phyloP scores from a whole-genome alignment of 1,140 invertebrate species.

The Lethrus apterus region DNA sequence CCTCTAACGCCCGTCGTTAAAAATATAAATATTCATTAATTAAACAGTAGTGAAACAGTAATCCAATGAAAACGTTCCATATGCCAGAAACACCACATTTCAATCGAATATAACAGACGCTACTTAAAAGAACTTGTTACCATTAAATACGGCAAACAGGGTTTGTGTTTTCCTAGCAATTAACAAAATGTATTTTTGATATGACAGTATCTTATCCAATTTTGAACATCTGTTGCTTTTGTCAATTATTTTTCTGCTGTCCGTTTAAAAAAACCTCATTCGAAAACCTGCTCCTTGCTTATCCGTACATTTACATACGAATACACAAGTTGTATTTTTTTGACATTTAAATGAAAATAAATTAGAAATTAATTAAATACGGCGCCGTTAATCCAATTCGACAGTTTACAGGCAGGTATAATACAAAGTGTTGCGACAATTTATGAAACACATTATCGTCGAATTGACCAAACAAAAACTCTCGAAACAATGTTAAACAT shows the following conservation, averaged over 20 bases:
- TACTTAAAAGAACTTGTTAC: constrained; percentile 22
- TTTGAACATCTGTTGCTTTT: constrained; percentile 27
- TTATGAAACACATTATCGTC: constrained; percentile 22
- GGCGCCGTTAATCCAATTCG: too few relatives aligned
- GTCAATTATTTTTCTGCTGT: too few relatives aligned
- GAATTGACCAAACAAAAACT: constrained; percentile 16
- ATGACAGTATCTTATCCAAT: constrained; percentile 27
- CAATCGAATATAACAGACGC: constrained; percentile 24
- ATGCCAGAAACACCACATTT: constrained; percentile 23
- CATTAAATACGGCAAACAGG: constrained; percentile 15
- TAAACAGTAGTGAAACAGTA: constrained; percentile 21
- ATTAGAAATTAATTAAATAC: too few relatives aligned
- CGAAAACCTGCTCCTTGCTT: too few relatives aligned
- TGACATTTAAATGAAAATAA: too few relatives aligned
- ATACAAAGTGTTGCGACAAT: constrained; percentile 13
- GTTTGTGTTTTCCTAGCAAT: constrained; percentile 22
- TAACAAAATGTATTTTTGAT: constrained; percentile 25
- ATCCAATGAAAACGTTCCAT: constrained; percentile 23
- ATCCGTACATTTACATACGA: too few relatives aligned
- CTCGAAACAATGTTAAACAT: constrained; percentile 17
- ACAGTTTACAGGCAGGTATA: too few relatives aligned
- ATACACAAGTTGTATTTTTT: too few relatives aligned
- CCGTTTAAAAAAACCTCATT: too few relatives aligned
- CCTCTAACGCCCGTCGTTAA: constrained; percentile 17
- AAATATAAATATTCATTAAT: constrained; percentile 26